Conservation (phyloP, 2,888 invertebrate genomes). For the Panorpa germanica region DNA sequence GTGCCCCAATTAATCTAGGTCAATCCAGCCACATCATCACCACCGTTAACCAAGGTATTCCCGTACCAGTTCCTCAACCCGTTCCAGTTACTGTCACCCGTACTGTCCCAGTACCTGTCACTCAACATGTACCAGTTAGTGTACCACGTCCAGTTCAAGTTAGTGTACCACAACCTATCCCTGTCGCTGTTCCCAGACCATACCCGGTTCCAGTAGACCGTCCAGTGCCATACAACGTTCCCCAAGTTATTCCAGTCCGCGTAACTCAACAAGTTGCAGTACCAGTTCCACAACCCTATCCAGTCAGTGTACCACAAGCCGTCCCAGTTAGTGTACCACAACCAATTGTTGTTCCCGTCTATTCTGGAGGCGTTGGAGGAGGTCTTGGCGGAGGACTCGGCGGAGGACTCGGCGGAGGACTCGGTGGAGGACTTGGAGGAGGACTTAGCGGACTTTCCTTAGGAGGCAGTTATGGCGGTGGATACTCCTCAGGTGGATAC, state of each 20-base stretch:
- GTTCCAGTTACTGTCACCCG: slow-evolving; percentile 4
- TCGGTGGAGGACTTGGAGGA: neutral
- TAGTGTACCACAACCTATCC: slow-evolving; percentile 1
- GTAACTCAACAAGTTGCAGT: slow-evolving; percentile 10
- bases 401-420: slow-evolving; percentile 15
- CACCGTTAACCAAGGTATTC: slow-evolving; percentile 2
- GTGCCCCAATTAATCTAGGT: too few relatives aligned
- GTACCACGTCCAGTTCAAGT: slow-evolving; percentile 5
- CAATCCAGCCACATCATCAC: too few relatives aligned
- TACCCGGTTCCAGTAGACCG: slow-evolving; percentile 4
- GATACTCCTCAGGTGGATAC: too few relatives aligned
- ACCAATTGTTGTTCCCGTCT: slow-evolving; percentile 14
- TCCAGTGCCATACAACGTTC: too few relatives aligned
- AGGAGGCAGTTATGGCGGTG: slow-evolving; percentile 4
- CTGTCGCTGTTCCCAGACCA: slow-evolving; percentile 4
- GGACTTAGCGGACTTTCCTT: slow-evolving; percentile 2
- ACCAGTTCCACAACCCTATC: slow-evolving; percentile 16
- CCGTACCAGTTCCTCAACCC: slow-evolving; percentile 8
- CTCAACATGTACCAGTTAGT: slow-evolving; percentile 4
- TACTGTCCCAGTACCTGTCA: slow-evolving; percentile 2
- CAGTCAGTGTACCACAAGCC: slow-evolving; percentile 16
- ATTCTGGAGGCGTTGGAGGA: slow-evolving; percentile 14
- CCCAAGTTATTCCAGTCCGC: slow-evolving; percentile 1
- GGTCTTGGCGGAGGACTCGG: slow-evolving; percentile 13
- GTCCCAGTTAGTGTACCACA: slow-evolving; percentile 16